phyloP scores from a whole-genome alignment of 1,140 invertebrate genomes.

The Pseudomyrmex dendroicus region DNA sequence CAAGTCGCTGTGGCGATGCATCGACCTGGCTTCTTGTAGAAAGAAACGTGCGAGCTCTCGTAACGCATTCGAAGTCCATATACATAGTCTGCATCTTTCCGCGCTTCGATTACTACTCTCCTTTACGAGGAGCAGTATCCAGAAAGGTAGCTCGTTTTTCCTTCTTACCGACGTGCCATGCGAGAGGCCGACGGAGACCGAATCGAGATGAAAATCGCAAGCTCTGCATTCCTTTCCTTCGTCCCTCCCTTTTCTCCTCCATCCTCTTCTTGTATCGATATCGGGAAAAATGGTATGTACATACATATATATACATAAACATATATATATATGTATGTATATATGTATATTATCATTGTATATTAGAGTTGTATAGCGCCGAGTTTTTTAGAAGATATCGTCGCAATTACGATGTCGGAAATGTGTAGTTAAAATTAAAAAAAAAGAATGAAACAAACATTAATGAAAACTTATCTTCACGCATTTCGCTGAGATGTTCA shows the following conservation, averaged over 20 bases:
- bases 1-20: slow-evolving; percentile 35
- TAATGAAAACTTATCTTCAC: neutral
- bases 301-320: too few species aligned
- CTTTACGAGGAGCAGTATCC: slow-evolving; percentile 58
- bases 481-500: too few species aligned
- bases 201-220: slow-evolving; percentile 64
- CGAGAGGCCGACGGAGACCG: slow-evolving; percentile 29
- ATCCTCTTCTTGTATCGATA: slow-evolving; percentile 30
- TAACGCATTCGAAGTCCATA: slow-evolving; percentile 60
- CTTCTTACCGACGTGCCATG: slow-evolving; percentile 54
- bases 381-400: neutral
- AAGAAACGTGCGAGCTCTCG: slow-evolving; percentile 55
- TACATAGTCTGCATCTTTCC: slow-evolving; percentile 64
- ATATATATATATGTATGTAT: too few species aligned
- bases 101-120: slow-evolving; percentile 70
- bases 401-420: neutral
- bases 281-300: slow-evolving; percentile 26
- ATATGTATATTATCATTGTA: slow-evolving; percentile 1
- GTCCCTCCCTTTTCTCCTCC: too few species aligned
- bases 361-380: neutral
- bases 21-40: slow-evolving; percentile 49
- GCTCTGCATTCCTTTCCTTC: neutral
- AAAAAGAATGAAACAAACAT: neutral
- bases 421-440: neutral
- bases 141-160: slow-evolving; percentile 64